Evolutionary conservation across 2,113 vertebrate species (phyloP), one percentile per base, ranked within the genome.

Genomic region (Ceyx margarethae): DNA sequence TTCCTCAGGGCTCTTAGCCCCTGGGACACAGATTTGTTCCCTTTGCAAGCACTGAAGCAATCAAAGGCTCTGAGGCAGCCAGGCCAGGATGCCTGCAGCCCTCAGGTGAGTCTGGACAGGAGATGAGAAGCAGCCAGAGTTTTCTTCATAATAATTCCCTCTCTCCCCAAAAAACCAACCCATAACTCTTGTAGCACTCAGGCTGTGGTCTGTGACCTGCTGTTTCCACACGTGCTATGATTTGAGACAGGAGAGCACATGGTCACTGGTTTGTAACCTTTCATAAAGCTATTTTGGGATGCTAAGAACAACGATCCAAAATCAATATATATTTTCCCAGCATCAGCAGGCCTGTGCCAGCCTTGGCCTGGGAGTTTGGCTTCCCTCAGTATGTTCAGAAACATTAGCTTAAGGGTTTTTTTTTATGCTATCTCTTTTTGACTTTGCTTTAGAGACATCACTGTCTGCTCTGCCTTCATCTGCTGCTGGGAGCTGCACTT

Each of bases 251-350:
- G 40, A 74, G 40, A 79, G 17, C 25, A 46, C 73, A 48, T 29
- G 28, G 81, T 82, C 87, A 79, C 58, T 89, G 72, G 15, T 82
- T 89, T 89, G 64, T 92, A 69, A 87, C 94, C 78, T 82, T 80
- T 82, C 87, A 77, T 89, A 69, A 89, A 8, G 5, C 48, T 91
- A 83, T 91, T 91, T 95, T 89, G 40, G 85, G 79, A 64, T 80
- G 58, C 54, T 58, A 80, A 82, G 67, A 81, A 80, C 37, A 77
- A 62, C 17, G 69, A 71, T 90, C 89, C 89, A 92, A 93, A 96
- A 93, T 95, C 91, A 95, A 94, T 95, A 94, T 23, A 46, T 74
- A 33, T 95, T 91, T 95, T 94, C 85, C 87, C 90, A 95, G 91
- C 88, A 91, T 33, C 77, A 85, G 67, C 20, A 80, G 51, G 51